Conservation (phyloP, 2,113 vertebrate genomes). For the Hypanus sabinus region DNA sequence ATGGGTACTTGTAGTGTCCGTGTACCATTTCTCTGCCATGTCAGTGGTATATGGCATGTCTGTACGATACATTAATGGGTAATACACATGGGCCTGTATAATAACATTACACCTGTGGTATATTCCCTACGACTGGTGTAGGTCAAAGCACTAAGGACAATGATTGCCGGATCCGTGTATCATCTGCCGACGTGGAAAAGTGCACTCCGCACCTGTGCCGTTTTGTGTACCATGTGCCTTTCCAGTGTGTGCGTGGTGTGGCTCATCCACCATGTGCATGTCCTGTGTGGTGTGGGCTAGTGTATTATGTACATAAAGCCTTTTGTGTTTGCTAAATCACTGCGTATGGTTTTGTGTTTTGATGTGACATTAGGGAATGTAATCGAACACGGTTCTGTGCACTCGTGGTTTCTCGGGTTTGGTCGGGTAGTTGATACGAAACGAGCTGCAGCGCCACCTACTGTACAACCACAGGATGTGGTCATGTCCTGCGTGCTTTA, state of each 20-base stretch:
- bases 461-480: not conserved
- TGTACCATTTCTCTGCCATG: slow-evolving; percentile 13
- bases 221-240: slow-evolving; percentile 10
- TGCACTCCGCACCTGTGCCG: slow-evolving; percentile 13
- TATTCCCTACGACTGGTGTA: not conserved
- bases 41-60: too few species aligned
- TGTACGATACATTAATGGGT: too few species aligned
- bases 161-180: not conserved
- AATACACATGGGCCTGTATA: not conserved
- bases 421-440: too few species aligned
- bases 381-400: not conserved
- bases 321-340: slow-evolving; percentile 8
- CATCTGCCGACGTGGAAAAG: not conserved
- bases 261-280: not conserved
- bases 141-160: not conserved
- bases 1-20: not conserved
- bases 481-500: not conserved
- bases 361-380: not conserved
- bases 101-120: not conserved
- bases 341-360: not conserved
- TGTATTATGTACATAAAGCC: not conserved
- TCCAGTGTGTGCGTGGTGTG: slow-evolving; percentile 21
- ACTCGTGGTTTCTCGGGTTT: not conserved
- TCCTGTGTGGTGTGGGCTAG: not conserved
- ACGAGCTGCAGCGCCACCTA: not conserved